Evolutionary conservation across 2,113 vertebrate species (phyloP), one percentile per base, ranked within the genome.

Genomic region (Chionomys nivalis): DNA sequence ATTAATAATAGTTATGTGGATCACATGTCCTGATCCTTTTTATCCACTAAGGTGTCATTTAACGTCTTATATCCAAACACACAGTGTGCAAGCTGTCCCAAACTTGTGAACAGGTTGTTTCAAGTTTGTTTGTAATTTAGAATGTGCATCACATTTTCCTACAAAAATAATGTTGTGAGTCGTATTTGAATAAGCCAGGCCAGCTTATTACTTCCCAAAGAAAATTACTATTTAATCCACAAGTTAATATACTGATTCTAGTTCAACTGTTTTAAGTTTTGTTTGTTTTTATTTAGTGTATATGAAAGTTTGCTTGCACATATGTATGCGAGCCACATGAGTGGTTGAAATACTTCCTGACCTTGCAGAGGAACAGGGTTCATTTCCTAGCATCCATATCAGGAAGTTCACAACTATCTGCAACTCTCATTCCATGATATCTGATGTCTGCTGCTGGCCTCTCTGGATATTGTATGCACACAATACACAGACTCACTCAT

Each of bases 61-160:
- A 95, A 90, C 89, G 96, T 96, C 49, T 82, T 87, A 95, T 82
- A 96, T 95, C 91, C 79, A 96, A 97, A 91, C 75, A 82, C 55
- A 94, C 81, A 96, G 73, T 90, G 87, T 91, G 42, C 96, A 97
- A 96, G 93, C 96, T 97, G 91, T 97, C 89, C 81, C 78, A 96
- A 94, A 95, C 95, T 97, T 96, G 94, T 65, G 96, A 98, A 97
- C 97, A 97, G 96, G 96, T 96, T 97, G 93, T 97, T 97, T 96
- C 68, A 97, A 94, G 94, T 97, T 97, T 96, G 90, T 96, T 92
- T 97, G 88, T 52, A 92, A 97, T 91, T 96, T 90, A 81, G 88
- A 96, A 95, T 93, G 83, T 19, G 76, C 95, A 92, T 82, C 94
- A 97, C 90, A 44, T 94, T 97, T 97, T 92, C 73, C 31, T 94